phyloP scores from a whole-genome alignment of 2,888 invertebrate species.

The Rutpela maculata region DNA sequence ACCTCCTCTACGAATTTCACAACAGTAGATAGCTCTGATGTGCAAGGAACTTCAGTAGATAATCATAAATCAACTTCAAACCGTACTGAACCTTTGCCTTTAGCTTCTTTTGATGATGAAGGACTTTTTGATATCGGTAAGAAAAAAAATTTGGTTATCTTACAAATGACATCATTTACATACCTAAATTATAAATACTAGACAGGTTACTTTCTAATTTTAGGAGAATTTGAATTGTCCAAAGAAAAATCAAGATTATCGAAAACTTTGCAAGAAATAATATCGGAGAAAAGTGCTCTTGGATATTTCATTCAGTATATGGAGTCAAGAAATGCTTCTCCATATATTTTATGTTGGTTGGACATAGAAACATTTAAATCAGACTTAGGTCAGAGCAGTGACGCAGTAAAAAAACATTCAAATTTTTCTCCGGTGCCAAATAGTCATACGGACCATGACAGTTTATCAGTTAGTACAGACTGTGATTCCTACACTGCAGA shows the following conservation, averaged over 20 bases:
- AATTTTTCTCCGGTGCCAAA: conserved; percentile 59
- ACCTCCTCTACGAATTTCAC: conserved; percentile 26
- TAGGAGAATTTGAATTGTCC: conserved; percentile 64
- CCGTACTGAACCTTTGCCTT: conserved; percentile 46
- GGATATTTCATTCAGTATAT: conserved; percentile 91
- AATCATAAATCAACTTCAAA: conserved; percentile 9
- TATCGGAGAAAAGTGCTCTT: conserved; percentile 86
- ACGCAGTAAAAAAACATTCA: conserved; percentile 37
- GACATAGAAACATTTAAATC: conserved; percentile 83
- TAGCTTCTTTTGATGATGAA: conserved; percentile 68
- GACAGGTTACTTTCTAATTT: conserved; percentile 41
- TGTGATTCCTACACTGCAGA: conserved; percentile 72
- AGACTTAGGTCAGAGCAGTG: conserved; percentile 62
- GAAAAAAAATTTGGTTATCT: conserved; percentile 11
- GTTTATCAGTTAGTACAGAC: conserved; percentile 73
- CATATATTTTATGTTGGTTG: conserved; percentile 84
- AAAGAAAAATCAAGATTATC: conserved; percentile 79
- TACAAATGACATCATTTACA: neutral
- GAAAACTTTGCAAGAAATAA: conserved; percentile 84
- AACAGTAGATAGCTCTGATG: conserved; percentile 17
- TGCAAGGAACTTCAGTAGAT: neutral
- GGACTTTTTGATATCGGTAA: conserved; percentile 70
- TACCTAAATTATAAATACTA: neutral
- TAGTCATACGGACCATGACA: conserved; percentile 70
- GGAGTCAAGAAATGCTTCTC: conserved; percentile 83